Conservation (phyloP, 2,797 vertebrate genomes). For the Acanthiza pusilla region DNA sequence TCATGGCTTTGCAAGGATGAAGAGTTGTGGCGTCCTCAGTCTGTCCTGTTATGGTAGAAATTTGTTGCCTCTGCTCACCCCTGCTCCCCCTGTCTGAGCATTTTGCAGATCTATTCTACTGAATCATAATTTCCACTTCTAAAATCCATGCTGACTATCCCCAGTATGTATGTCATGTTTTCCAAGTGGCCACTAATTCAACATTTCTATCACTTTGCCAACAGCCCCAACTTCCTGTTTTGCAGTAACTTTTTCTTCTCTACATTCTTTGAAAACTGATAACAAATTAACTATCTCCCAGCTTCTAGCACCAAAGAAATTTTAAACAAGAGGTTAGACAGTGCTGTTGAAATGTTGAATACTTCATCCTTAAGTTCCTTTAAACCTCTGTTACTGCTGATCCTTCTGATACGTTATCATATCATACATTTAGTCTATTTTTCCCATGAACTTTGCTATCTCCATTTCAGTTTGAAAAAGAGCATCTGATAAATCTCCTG, state of each 20-base stretch:
- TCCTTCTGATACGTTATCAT: background rate
- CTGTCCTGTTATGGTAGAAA: background rate
- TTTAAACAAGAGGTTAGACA: background rate
- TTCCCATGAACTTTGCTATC: background rate
- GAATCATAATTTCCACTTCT: background rate
- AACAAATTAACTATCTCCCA: background rate
- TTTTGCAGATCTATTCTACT: background rate
- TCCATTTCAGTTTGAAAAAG: background rate
- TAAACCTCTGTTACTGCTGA: background rate
- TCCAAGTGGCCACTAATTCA: background rate
- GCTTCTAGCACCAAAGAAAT: background rate
- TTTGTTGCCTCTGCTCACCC: background rate
- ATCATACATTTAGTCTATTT: background rate
- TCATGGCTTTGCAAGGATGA: background rate
- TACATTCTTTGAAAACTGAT: background rate
- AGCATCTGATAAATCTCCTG: background rate
- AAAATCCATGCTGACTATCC: background rate
- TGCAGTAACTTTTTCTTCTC: background rate
- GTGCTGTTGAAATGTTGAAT: background rate
- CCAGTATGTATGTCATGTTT: background rate
- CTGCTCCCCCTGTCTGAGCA: background rate
- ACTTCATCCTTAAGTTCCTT: background rate
- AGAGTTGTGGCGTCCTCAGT: background rate
- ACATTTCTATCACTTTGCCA: background rate
- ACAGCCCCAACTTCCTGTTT: background rate